Base-by-base conservation (phyloP, 2,888 invertebrate species). In the Eupithecia subumbrata region DNA sequence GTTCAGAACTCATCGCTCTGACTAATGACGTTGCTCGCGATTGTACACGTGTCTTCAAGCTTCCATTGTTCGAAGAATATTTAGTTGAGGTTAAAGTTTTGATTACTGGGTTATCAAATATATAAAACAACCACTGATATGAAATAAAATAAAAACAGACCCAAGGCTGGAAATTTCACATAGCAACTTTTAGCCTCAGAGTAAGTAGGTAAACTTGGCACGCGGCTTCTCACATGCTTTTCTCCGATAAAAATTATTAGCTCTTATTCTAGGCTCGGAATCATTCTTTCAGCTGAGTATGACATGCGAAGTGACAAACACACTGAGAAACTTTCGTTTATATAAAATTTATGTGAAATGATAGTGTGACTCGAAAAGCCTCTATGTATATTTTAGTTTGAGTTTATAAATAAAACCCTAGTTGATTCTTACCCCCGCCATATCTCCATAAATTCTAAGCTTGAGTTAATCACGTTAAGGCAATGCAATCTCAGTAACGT, bases 21-120 rank as follows among this genome's bases (percentile, higher is more conserved):
- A 69, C 83, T 85, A 85, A 85, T 84, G 84, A 84, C 82, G 79
- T 82, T 80, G 80, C 78, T 34, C 34, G 64, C 64, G 0, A 64
- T 64, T 64, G 34, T 64, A 64, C 64, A 64, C 64, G 64, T 64
- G 64, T 18, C 64, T 30, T 64, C 34, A 4, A 16, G 16, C 16
- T 64, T 8, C 34, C 34, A 64, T 64, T 64, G 64, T 64, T 64
- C 34, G 34, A 18, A 30, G 30, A 63, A 52, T 52, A 52, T 63
- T 25, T 25, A 30, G 7, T 63, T 22, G 11, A 30, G 25, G n/a
- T 63, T 14, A 9, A 52, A n/a, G 8, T 9, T 52, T n/a, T 9
- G n/a, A 8, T n/a, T n/a, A 22, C 11, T 56, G 22, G 56, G 11
- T 56, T 56, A 48, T 56, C 56, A 48, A 56, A 56, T 56, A 1